Conservation (phyloP, 2,113 vertebrate species). For the Plestiodon gilberti region DNA sequence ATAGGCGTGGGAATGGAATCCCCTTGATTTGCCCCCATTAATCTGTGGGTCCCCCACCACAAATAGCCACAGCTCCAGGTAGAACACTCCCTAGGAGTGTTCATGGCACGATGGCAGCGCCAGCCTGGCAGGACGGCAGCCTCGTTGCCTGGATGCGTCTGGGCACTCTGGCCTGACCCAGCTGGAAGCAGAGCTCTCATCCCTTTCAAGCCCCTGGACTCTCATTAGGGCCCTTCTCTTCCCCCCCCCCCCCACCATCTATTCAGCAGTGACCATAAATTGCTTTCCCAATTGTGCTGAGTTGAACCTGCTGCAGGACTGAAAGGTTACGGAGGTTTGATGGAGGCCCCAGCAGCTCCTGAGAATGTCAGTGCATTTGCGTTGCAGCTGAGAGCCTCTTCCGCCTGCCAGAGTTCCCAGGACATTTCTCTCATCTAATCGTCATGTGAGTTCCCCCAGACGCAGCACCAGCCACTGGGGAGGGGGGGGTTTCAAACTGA, state of each 20-base stretch:
- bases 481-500: not conserved
- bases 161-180: too few species aligned
- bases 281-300: constrained; percentile 20
- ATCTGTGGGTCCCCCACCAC: too few species aligned
- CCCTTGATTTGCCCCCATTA: too few species aligned
- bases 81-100: too few species aligned
- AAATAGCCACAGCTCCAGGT: too few species aligned
- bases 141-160: too few species aligned
- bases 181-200: not conserved
- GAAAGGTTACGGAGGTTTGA: constrained; percentile 2
- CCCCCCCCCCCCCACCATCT: not conserved
- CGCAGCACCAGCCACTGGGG: fast-evolving
- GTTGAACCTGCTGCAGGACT: constrained; percentile 6
- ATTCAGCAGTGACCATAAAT: constrained; percentile 24
- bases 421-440: not conserved
- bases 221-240: not conserved
- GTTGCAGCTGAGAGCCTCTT: not conserved
- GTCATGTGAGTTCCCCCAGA: not conserved
- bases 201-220: not conserved
- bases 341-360: fast-evolving
- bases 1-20: too few species aligned
- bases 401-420: not conserved
- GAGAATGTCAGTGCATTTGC: not conserved
- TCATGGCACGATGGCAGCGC: too few species aligned
- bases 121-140: too few species aligned